A percentile compares a stretch with the other conserved stretches of the same genome.
Evolutionary conservation across 2,888 invertebrate species (phyloP).

Genomic region (Oscheius sp.): DNA sequence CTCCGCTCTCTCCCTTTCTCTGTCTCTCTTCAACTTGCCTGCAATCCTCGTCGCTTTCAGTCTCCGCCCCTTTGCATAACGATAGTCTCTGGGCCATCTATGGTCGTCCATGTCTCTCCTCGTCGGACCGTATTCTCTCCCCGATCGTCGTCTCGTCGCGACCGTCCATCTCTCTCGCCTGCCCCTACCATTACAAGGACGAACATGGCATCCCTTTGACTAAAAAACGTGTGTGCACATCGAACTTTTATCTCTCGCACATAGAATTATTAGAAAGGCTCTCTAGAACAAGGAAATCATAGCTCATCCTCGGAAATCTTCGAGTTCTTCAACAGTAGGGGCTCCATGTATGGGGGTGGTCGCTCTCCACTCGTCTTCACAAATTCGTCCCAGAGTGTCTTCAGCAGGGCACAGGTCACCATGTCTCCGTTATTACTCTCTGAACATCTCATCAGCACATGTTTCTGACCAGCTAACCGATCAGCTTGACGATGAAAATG

Average conservation of each 20-base stretch:
- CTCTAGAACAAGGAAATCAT: constrained; percentile 8
- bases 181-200: constrained; percentile 27
- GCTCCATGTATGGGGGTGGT: constrained; percentile 56
- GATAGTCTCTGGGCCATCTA: neutral
- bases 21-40: constrained; percentile 17
- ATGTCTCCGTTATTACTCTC: constrained; percentile 61
- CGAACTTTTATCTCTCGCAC: constrained; percentile 11
- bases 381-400: constrained; percentile 66
- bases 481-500: constrained; percentile 66
- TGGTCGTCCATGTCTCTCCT: neutral
- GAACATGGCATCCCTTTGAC: constrained; percentile 16
- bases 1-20: constrained; percentile 13
- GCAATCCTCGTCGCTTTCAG: neutral
- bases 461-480: constrained; percentile 36
- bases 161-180: neutral
- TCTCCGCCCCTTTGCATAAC: neutral
- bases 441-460: constrained; percentile 10
- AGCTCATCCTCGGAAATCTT: constrained; percentile 39
- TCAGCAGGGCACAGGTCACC: constrained; percentile 61
- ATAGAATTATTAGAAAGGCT: constrained; percentile 16
- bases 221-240: constrained; percentile 14
- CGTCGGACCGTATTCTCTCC: neutral
- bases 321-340: constrained; percentile 43
- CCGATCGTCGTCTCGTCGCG: neutral
- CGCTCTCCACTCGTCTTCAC: constrained; percentile 36